These are phyloP conservation scores for Pagetopsis macropterus DNA, from an alignment of 2,797 vertebrate species.

Conservation along the genomic window DNA sequence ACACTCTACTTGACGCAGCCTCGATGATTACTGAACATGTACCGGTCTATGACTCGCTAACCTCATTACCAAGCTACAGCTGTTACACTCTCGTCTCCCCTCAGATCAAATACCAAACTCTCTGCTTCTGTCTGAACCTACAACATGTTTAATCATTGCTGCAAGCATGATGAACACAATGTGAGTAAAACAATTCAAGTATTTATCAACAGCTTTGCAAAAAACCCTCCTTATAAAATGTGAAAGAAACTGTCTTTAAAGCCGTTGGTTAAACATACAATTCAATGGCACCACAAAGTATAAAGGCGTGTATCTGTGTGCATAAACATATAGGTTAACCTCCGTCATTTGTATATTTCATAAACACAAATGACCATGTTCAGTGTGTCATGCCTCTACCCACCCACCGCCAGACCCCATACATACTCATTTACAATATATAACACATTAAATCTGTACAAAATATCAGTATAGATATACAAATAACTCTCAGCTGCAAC, in stretches of 20 bases:
- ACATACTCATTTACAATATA: background rate
- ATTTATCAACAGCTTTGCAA: background rate
- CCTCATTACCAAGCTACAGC: slow-evolving; percentile 2
- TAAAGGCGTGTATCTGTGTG: background rate
- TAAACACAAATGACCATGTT: background rate
- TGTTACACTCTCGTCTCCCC: background rate
- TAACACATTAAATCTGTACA: background rate
- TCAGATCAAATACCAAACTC: background rate
- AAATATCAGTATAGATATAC: background rate
- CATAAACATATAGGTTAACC: background rate
- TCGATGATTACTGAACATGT: background rate
- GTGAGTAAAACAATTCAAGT: background rate
- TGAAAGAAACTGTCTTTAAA: background rate
- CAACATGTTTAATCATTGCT: background rate
- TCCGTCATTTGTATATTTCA: background rate
- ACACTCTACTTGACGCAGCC: background rate
- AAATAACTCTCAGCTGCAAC: background rate
- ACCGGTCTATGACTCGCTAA: background rate
- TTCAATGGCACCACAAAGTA: too few species aligned
- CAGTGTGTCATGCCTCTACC: background rate
- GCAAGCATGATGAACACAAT: background rate
- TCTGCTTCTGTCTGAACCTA: background rate
- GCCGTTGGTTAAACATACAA: background rate
- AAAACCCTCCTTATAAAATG: background rate
- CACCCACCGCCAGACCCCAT: background rate